A percentile compares a stretch with the other conserved stretches of the same genome.
Conservation (phyloP, 1,140 invertebrate genomes). For the Amphibalanus amphitrite region DNA sequence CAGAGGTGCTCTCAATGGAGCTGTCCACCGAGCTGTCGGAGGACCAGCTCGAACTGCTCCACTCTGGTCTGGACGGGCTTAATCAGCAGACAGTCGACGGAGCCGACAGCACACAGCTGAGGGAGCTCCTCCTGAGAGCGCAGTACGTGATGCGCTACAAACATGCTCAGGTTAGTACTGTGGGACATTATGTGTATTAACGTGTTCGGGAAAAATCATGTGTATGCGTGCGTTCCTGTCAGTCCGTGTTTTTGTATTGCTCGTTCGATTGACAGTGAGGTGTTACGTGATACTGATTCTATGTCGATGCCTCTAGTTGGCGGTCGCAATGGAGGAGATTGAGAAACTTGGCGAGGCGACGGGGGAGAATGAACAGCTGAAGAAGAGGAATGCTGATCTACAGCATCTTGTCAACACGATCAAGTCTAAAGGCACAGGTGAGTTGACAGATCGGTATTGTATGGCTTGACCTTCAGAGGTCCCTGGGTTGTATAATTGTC, state of each 20-base stretch:
- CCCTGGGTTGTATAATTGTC: too few relatives aligned
- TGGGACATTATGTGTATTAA: background rate
- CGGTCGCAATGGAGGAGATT: background rate
- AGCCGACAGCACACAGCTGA: background rate
- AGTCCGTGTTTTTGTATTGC: too few relatives aligned
- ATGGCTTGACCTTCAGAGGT: too few relatives aligned
- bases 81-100: background rate
- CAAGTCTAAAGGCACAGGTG: background rate
- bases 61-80: background rate
- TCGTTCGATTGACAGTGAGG: too few relatives aligned
- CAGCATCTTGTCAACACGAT: background rate
- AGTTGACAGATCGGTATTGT: too few relatives aligned
- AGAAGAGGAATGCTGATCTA: background rate
- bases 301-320: too few relatives aligned
- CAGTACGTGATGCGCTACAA: background rate
- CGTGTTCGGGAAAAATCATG: background rate
- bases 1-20: too few relatives aligned
- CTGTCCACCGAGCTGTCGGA: background rate
- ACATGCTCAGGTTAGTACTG: background rate
- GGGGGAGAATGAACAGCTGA: background rate
- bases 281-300: too few relatives aligned
- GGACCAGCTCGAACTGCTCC: background rate
- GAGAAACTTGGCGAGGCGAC: background rate
- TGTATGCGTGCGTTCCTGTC: too few relatives aligned
- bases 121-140: background rate